Base-by-base conservation (phyloP, 2,113 vertebrate species). In the Edolisoma coerulescens region DNA sequence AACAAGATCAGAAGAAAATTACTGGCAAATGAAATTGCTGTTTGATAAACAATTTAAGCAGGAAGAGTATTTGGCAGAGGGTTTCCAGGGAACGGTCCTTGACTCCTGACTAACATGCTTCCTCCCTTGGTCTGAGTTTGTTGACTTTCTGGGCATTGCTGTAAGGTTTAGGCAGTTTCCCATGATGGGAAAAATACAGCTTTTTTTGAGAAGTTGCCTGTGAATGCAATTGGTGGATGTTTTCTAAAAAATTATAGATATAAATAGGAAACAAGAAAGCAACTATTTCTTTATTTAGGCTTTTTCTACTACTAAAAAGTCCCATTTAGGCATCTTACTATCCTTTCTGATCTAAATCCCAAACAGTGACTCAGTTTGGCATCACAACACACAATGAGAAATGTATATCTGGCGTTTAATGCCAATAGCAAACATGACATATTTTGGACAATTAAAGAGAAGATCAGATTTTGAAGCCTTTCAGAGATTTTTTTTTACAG, bases 11-110 rank as follows among this genome's bases (percentile, higher is more conserved):
- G 95, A 96, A 93, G 64, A 84, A 88, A 88, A 60, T 93, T 81
- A 88, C 83, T 92, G 88, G 85, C 92, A 94, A 89, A 75, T 75
- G 52, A 68, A 90, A 93, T 35, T 32, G 64, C 33, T 81, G 63
- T 81, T 77, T 93, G 93, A 96, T 93, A 96, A 96, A 97, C 85
- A 95, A 21, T 90, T 89, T 75, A 32, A 90, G 95, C 93, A 96
- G 93, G 95, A 96, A 95, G 85, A 90, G 56, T 56, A 81, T 84
- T 68, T 96, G 95, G 92, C 96, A 86, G 93, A 74, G 64, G 13
- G 68, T 68, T 92, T 94, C 21, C 68, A 95, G 90, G 68, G 76
- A 60, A 87, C 10, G 75, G 93, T 84, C 95, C 95, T 96, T 96
- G 95, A 95, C 95, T 96, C 93, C 82, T 60, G 92, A 88, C 90